Evolutionary conservation across 2,797 vertebrate genomes (phyloP), one percentile per base, ranked within the genome.

Genomic region (Odontamblyopus lacepedii): DNA sequence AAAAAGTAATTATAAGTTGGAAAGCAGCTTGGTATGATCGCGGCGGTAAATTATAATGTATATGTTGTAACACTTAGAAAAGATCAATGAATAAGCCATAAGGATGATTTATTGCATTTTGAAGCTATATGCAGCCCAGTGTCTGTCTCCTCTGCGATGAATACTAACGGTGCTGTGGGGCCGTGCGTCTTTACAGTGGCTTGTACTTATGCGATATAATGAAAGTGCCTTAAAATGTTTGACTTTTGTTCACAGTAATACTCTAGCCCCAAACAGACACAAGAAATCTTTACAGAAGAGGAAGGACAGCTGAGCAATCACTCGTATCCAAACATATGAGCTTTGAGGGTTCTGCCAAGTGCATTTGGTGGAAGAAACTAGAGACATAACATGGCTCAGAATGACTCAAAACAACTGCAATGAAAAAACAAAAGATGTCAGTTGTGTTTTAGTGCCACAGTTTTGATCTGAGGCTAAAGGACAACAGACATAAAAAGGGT

Each of bases 21-120:
- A 55, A 30, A 55, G 50, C 51, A 32, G 30, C 29, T 56, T 56
- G 27, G 6, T 53, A n/a, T 53, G 48, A 57, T 59, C 66, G 32
- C 69, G 70, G 61, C 63, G 55, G 27, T 19, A 69, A 27, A 51
- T 32, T 32, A n/a, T 35, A 61, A 67, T 72, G 63, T 74, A 44
- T 56, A 13, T 0, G 8, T 26, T 38, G 51, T 72, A 67, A 18
- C 74, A 69, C 48, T 55, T 78, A 61, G 0, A 60, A 38, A 41
- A 41, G 68, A 65, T 76, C 68, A 78, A 70, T 61, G 44, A 60
- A 62, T 9, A 67, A 1, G 12, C 27, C 27, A 8, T 48, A 27
- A 70, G 71, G 75, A 56, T 74, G 0, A 35, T 72, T 60, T 44
- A 71, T 63, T 70, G n/a, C 38, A 27, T 71, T 73, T 30, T 15